Conservation (phyloP, 2,113 vertebrate species). For the Dipodomys ordii region DNA sequence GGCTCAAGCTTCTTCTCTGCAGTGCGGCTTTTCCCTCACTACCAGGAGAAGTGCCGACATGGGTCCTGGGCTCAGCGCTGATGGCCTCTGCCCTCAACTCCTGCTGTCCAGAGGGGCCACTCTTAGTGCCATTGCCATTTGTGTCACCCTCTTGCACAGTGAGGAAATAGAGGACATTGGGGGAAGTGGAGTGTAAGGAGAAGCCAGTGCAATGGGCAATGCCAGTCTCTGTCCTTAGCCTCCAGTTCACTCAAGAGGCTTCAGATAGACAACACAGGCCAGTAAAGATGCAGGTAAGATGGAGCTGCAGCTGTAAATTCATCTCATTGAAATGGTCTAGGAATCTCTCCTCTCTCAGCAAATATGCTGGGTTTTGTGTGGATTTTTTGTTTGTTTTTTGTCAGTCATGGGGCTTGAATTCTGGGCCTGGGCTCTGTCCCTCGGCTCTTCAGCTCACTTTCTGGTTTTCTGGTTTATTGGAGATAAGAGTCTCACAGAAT, state of each 20-base stretch:
- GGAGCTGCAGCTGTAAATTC: background rate
- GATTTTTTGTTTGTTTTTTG: background rate
- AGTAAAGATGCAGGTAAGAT: background rate
- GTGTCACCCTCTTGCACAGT: background rate
- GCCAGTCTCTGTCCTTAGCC: background rate
- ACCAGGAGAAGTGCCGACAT: fast-evolving
- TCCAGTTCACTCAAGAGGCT: background rate
- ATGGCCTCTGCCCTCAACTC: background rate
- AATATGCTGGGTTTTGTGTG: background rate
- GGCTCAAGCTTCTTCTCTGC: background rate
- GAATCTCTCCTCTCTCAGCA: background rate
- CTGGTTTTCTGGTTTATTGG: too few species aligned
- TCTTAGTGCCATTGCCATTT: background rate
- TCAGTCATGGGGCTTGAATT: too few species aligned
- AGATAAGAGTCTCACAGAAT: too few species aligned
- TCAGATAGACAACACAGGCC: background rate
- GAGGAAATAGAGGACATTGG: background rate
- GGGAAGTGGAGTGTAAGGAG: background rate
- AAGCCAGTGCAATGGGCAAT: background rate
- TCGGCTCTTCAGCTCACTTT: too few species aligned
- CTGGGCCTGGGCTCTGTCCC: too few species aligned
- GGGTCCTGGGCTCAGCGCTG: background rate
- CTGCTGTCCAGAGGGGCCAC: background rate
- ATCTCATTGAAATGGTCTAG: background rate
- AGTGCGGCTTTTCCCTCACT: background rate